A percentile compares a stretch with the other conserved stretches of the same genome.
Evolutionary conservation across 2,797 vertebrate species (phyloP).

Genomic region (Coilia nasus): DNA sequence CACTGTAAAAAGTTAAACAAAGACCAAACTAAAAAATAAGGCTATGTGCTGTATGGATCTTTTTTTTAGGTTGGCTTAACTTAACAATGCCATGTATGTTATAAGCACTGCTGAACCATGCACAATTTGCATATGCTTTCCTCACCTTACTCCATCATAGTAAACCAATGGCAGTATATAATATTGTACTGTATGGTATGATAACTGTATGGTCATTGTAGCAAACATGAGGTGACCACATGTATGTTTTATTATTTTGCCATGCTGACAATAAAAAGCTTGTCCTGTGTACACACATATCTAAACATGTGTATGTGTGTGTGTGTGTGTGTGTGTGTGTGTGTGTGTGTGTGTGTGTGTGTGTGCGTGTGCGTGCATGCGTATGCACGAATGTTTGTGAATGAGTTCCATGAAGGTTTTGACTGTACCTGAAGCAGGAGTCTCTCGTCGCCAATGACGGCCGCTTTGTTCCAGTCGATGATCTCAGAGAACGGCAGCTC

Average conservation of each 20-base stretch:
- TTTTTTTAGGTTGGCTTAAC: too few species aligned
- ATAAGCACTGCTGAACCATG: too few species aligned
- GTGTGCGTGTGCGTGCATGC: not conserved
- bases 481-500: conserved; percentile 83
- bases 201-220: too few species aligned
- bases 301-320: conserved; percentile 20
- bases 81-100: too few species aligned
- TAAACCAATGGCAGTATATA: too few species aligned
- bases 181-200: too few species aligned
- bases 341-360: conserved; percentile 21
- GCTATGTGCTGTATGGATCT: too few species aligned
- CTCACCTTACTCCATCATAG: too few species aligned
- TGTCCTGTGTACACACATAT: not conserved
- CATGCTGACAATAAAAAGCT: not conserved
- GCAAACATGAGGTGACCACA: too few species aligned
- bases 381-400: conserved; percentile 19
- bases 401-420: not conserved
- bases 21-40: too few species aligned
- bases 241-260: conserved; percentile 8
- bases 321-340: conserved; percentile 14
- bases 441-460: conserved; percentile 78
- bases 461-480: conserved; percentile 83
- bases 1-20: too few species aligned
- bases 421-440: conserved; percentile 78
- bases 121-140: too few species aligned